phyloP scores from a whole-genome alignment of 2,888 invertebrate species.

The Ephialtes manifestator region DNA sequence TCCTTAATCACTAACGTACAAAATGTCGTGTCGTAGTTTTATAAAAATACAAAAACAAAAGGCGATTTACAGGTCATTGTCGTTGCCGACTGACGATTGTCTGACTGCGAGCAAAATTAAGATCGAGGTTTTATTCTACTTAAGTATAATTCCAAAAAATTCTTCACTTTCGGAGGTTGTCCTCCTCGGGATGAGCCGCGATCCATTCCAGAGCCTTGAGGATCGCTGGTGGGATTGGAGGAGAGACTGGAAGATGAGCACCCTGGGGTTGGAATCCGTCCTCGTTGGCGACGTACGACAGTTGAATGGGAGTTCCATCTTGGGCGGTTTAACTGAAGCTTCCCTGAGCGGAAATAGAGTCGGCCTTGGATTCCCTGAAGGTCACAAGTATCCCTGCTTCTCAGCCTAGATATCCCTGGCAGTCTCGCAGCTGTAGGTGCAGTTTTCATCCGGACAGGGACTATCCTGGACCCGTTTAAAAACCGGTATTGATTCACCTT shows the following conservation, averaged over 20 bases:
- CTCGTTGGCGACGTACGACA: conserved; percentile 81
- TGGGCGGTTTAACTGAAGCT: conserved; percentile 80
- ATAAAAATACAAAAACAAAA: conserved; percentile 14
- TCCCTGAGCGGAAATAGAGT: conserved; percentile 76
- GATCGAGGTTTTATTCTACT: not conserved
- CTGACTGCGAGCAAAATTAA: conserved; percentile 9
- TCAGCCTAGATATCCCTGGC: conserved; percentile 79
- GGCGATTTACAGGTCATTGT: conserved; percentile 16
- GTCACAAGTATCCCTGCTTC: conserved; percentile 65
- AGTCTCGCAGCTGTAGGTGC: conserved; percentile 85
- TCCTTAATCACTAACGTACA: conserved; percentile 14
- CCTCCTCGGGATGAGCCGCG: conserved; percentile 74
- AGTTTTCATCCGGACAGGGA: conserved; percentile 83
- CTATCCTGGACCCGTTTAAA: conserved; percentile 80
- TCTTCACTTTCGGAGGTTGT: conserved; percentile 66
- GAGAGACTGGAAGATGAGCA: conserved; percentile 80
- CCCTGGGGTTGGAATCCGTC: conserved; percentile 81
- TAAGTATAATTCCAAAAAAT: not conserved
- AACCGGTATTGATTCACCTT: no score
- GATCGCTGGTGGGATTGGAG: conserved; percentile 81
- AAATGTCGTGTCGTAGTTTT: conserved; percentile 22
- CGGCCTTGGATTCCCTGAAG: conserved; percentile 50
- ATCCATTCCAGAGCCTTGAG: conserved; percentile 80
- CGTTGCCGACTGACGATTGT: conserved; percentile 33
- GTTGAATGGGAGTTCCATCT: conserved; percentile 79